Percentiles rank a stretch among this genome's conserved stretches.
These are phyloP conservation scores for Heliconius hortense DNA, from an alignment of 2,888 invertebrate species.

Conservation along the genomic window DNA sequence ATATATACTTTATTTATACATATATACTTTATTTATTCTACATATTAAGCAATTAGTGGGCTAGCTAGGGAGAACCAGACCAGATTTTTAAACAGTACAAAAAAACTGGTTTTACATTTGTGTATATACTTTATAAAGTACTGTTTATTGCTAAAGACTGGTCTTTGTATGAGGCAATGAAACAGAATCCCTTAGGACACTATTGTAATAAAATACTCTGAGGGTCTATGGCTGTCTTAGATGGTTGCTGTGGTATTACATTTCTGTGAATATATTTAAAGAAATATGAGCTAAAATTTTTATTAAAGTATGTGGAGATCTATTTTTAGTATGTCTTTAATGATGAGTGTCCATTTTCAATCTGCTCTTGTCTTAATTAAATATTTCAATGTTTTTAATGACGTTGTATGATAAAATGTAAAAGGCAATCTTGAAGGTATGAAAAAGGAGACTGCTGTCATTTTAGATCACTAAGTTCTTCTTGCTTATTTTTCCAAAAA, in stretches of 20 bases:
- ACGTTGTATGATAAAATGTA: no score
- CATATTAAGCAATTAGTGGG: neutral
- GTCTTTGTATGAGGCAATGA: neutral
- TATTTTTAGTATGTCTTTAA: neutral
- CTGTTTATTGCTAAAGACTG: neutral
- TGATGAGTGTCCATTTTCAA: neutral
- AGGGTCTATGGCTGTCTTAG: neutral
- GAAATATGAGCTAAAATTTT: neutral
- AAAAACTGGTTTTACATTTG: neutral
- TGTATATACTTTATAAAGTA: neutral
- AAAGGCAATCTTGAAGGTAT: no score
- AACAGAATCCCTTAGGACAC: neutral
- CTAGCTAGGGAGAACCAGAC: neutral
- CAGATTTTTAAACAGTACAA: neutral
- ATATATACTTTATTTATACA: no score
- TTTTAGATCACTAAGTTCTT: no score
- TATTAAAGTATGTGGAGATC: no score
- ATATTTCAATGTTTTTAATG: neutral
- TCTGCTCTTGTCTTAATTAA: neutral
- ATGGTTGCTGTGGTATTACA: neutral
- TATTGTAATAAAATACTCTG: constrained; percentile 4
- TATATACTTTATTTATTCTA: no score
- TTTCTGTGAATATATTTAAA: neutral
- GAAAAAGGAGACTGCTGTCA: no score
- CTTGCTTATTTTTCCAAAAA: no score